These are phyloP conservation scores for Drosophila aff. DNA, from an alignment of 1,140 invertebrate genomes.

Conservation along the genomic window DNA sequence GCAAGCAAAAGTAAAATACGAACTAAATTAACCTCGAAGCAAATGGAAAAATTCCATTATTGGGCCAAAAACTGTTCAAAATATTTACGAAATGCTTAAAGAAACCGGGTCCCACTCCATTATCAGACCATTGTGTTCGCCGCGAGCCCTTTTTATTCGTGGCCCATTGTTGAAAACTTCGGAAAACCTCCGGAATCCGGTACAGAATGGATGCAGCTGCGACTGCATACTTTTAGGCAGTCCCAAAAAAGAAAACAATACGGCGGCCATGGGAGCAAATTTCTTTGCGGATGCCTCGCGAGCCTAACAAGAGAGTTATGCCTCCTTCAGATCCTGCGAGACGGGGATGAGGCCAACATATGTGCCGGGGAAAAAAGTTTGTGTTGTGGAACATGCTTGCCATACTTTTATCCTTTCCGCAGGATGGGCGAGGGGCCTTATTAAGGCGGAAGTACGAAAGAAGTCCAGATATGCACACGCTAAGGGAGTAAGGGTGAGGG, in stretches of 20 bases:
- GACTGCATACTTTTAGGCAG: conserved; percentile 38
- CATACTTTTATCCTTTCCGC: conserved; percentile 54
- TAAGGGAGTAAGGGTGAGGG: background rate
- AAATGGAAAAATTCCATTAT: background rate
- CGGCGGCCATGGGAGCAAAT: conserved; percentile 12
- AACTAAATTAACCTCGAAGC: conserved; percentile 28
- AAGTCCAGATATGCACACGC: conserved; percentile 8
- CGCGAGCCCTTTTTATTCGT: conserved; percentile 28
- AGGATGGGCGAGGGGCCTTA: conserved; percentile 38
- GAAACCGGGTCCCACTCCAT: conserved; percentile 22
- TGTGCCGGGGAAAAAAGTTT: conserved; percentile 42
- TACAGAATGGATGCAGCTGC: conserved; percentile 37
- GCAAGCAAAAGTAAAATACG: conserved; percentile 4
- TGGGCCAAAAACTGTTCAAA: conserved; percentile 2
- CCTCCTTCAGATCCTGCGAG: conserved; percentile 7
- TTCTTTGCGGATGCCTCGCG: conserved; percentile 42
- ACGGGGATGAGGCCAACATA: conserved; percentile 10
- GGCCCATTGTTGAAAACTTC: conserved; percentile 45
- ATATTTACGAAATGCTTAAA: conserved; percentile 13
- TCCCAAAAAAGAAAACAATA: conserved; percentile 21
- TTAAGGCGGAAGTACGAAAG: conserved; percentile 35
- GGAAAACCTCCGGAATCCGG: conserved; percentile 30
- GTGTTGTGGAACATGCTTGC: conserved; percentile 50
- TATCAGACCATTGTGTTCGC: conserved; percentile 41
- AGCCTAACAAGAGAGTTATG: conserved; percentile 52